These are phyloP conservation scores for Caenorhabditis japonica DNA, from an alignment of 2,888 invertebrate genomes.

Conservation along the genomic window DNA sequence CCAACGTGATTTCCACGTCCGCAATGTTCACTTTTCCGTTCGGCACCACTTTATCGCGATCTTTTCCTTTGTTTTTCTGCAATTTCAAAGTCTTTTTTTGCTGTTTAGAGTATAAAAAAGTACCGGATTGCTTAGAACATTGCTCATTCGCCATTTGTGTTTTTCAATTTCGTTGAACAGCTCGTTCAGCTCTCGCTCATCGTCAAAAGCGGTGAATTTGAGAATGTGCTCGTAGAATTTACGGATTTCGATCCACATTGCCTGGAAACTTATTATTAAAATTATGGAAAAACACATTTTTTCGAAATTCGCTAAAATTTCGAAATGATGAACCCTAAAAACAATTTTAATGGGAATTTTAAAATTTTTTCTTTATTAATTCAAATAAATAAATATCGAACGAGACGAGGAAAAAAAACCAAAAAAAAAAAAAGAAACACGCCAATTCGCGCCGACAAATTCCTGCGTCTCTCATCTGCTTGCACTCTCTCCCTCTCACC, in stretches of 20 bases:
- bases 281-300: neutral
- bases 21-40: constrained; percentile 16
- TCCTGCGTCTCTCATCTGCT: no score
- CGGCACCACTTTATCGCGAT: constrained; percentile 22
- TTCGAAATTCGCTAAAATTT: constrained; percentile 1
- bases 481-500: no score
- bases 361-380: constrained; percentile 2
- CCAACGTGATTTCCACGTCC: constrained; percentile 45
- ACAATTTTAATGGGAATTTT: neutral
- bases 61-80: constrained; percentile 10
- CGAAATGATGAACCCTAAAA: neutral
- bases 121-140: constrained; percentile 44
- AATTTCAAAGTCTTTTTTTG: constrained; percentile 2
- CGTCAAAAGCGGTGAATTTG: constrained; percentile 33
- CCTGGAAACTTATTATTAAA: neutral
- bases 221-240: constrained; percentile 35
- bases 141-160: constrained; percentile 30
- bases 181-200: constrained; percentile 9
- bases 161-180: constrained; percentile 20
- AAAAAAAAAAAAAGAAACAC: no score
- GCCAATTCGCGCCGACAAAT: no score
- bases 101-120: no score
- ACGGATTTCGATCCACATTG: constrained; percentile 52
- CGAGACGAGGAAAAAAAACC: no score
- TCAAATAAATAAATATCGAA: no score